Evolutionary conservation across 2,797 vertebrate species (phyloP).

Genomic region (Molossus alvarezi): DNA sequence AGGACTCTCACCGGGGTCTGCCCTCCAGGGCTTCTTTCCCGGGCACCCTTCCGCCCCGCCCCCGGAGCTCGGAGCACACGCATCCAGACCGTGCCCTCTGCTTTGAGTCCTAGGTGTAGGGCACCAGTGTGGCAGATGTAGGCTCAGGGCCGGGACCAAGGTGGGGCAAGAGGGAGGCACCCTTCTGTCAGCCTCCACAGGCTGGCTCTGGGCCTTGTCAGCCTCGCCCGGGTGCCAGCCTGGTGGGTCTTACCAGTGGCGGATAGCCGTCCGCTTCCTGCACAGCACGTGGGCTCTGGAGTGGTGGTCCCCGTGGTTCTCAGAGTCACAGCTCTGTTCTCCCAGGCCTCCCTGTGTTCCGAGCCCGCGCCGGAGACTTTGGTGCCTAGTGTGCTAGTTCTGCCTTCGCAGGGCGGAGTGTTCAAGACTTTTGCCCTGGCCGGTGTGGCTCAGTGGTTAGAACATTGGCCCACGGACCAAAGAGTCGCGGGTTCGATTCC

Average conservation of each 20-base stretch:
- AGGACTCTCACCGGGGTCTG: not conserved
- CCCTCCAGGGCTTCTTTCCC: not conserved
- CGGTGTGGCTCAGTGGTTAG: no score
- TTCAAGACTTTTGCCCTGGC: not conserved
- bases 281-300: fast-evolving
- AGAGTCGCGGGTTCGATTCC: no score
- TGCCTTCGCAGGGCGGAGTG: not conserved
- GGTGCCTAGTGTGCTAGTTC: not conserved
- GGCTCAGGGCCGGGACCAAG: not conserved
- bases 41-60: fast-evolving
- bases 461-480: no score
- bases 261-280: fast-evolving
- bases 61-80: no score
- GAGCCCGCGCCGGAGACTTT: not conserved
- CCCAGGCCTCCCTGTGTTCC: not conserved
- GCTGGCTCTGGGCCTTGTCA: not conserved
- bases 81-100: not conserved
- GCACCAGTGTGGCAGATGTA: fast-evolving
- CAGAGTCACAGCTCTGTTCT: not conserved
- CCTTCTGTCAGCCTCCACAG: fast-evolving
- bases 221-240: not conserved
- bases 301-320: not conserved
- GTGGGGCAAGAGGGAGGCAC: not conserved
- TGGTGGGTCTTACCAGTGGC: not conserved
- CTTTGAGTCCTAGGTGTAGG: not conserved